Base-by-base conservation (phyloP, 2,113 vertebrate genomes). In the Embiotoca jacksoni region DNA sequence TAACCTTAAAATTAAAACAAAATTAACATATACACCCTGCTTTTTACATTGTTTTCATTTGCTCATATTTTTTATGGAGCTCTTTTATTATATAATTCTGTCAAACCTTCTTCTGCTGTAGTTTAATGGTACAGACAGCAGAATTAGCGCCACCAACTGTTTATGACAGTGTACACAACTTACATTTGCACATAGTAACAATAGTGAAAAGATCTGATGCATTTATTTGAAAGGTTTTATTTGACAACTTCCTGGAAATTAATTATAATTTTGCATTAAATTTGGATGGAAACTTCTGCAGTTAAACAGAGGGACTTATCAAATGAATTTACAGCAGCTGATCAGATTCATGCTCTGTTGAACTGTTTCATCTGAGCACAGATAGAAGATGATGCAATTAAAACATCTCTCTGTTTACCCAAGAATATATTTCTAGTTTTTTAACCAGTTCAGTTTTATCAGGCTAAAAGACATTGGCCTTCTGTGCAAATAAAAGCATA, bases 331-430 rank as follows among this genome's bases (percentile, higher is more conserved):
- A 66, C 50, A 33, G 47, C 36, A 53, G 58, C 52, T 54, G 67
- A 60, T 73, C 39, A 53, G 60, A 73, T 73, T 74, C 67, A 30
- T 47, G 60, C 31, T 36, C 5, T 46, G 10, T 53, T 46, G 57
- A 68, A 10, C 15, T 52, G n/a, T 57, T 32, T 57, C n/a, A 35
- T 64, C 37, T 61, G 36, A 72, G 49, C 33, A 58, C 39, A 59
- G 30, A 64, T 75, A 23, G 37, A 10, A 31, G 23, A 10, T n/a
- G 33, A 64, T 49, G 14, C 23, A 16, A 55, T 36, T 16, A 36
- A 53, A 64, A 66, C 56, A 57, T 15, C 9, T 7, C 47, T 7
- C 10, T 66, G 10, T 58, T 73, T 75, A 63, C 13, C 37, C 50
- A 8, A 52, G 35, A 49, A 16, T 11, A 44, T 13, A 9, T 32